Base-by-base conservation (phyloP, 1,140 invertebrate genomes). In the Panonychus citri region DNA sequence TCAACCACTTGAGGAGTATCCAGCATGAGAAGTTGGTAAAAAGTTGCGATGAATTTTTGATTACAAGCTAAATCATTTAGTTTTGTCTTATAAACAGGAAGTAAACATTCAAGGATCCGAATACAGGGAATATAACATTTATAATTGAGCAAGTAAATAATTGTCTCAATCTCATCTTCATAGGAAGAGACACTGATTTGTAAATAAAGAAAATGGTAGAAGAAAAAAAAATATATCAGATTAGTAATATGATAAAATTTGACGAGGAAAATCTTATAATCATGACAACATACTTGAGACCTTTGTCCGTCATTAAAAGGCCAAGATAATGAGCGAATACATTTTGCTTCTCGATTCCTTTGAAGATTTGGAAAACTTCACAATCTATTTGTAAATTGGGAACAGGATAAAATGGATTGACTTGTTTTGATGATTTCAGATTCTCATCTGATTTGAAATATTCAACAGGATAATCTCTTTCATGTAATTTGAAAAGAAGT, bases 281-380 rank as follows among this genome's bases (percentile, higher is more conserved):
- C n/a, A 26, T 43, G 50, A 42, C 40, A 42, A 8, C 48, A 37
- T 26, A 53, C 49, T 27, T 57, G 10, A 53, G 56, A 28, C 56
- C 51, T 8, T 39, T 48, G 25, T 60, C 56, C 30, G 46, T 60
- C 55, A 58, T 57, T 15, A 57, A 50, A 5, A 58, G 15, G 43
- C 50, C 52, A 40, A 60, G 42, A 55, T 60, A 60, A 25, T 39
- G 19, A 10, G 55, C 55, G 24, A 54, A 26, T 21, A 51, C n/a
- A 46, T 60, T 57, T 19, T 49, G 4, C 4, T 42, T 46, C 49
- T 60, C 56, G 2, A 54, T 19, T 19, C 43, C 55, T 50, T 43
- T 55, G 21, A n/a, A 53, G 4, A 60, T 26, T 3, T 21, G 43
- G n/a, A 57, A 43, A 21, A 57, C 15, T 21, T 60, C 55, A 27